phyloP scores from a whole-genome alignment of 2,113 vertebrate species.

The Limanda limanda region DNA sequence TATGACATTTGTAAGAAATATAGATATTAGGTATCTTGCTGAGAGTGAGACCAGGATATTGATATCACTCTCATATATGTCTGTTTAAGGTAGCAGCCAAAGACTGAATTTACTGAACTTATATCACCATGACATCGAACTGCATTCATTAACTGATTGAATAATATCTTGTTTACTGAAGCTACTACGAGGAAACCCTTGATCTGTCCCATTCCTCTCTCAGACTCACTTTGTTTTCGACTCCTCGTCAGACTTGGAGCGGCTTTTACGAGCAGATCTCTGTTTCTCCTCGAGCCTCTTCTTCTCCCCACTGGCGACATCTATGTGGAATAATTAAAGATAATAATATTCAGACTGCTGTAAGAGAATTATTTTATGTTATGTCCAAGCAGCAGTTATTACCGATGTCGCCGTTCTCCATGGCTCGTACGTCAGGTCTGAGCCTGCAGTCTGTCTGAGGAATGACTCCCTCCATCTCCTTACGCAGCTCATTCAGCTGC shows the following conservation, averaged over 20 bases:
- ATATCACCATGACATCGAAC: no score
- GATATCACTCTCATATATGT: no score
- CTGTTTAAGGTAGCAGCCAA: no score
- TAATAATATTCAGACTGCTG: neutral
- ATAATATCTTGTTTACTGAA: no score
- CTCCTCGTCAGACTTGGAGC: constrained; percentile 90
- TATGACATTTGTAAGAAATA: no score
- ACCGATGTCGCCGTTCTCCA: constrained; percentile 99
- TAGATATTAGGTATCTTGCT: no score
- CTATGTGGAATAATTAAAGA: constrained; percentile 69
- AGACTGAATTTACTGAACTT: no score
- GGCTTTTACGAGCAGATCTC: constrained; percentile 92
- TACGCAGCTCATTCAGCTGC: constrained; percentile 93
- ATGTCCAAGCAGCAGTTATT: constrained; percentile 26
- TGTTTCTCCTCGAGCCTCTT: constrained; percentile 98
- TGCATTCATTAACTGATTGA: no score
- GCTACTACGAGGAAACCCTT: no score
- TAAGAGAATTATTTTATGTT: neutral
- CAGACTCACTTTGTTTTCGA: constrained; percentile 89
- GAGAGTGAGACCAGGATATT: no score
- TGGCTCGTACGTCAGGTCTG: constrained; percentile 94
- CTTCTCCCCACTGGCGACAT: constrained; percentile 96
- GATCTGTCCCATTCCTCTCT: no score
- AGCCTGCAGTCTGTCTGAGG: constrained; percentile 95
- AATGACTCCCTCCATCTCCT: constrained; percentile 90